These are phyloP conservation scores for Psittacus erithacus DNA, from an alignment of 2,113 vertebrate genomes.

Conservation along the genomic window DNA sequence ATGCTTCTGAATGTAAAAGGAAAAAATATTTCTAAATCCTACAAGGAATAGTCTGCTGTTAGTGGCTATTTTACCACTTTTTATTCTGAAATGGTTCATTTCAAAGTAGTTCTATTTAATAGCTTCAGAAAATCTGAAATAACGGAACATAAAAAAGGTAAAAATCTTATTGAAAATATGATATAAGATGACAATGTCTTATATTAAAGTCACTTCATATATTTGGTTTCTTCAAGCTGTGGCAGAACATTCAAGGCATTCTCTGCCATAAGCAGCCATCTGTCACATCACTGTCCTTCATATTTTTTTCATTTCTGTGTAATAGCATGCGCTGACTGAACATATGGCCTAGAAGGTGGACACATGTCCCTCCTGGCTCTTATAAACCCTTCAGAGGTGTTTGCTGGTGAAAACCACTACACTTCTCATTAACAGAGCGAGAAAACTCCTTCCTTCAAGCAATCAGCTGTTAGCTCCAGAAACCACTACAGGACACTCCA, in stretches of 20 bases:
- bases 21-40: background rate
- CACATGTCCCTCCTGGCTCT: background rate
- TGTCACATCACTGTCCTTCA: background rate
- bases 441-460: background rate
- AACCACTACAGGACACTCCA: background rate
- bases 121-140: background rate
- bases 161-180: background rate
- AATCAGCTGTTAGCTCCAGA: background rate
- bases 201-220: background rate
- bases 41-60: background rate
- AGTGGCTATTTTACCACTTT: background rate
- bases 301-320: background rate
- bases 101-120: background rate
- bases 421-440: background rate
- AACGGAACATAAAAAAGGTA: background rate
- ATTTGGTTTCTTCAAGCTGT: constrained; percentile 4
- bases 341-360: background rate
- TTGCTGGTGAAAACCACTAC: background rate
- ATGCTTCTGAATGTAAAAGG: background rate
- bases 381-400: background rate
- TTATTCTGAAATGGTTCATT: background rate
- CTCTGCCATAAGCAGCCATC: constrained; percentile 6
- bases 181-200: background rate
- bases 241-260: background rate
- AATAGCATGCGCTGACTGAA: background rate